These are phyloP conservation scores for Tachysurus fulvidraco DNA, from an alignment of 2,113 vertebrate genomes.

Conservation along the genomic window DNA sequence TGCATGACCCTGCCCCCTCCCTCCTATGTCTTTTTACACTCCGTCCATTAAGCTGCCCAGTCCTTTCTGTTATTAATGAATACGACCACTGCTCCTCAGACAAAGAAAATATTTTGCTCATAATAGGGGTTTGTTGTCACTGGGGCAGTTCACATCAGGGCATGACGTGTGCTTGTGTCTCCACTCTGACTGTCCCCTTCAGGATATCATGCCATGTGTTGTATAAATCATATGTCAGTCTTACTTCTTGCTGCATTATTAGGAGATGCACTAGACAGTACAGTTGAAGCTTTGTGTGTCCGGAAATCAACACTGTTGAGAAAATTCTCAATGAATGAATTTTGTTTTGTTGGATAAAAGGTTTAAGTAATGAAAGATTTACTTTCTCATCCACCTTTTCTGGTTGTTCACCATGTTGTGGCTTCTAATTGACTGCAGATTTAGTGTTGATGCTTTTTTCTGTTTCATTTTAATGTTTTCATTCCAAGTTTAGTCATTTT, in stretches of 20 bases:
- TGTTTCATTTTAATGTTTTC: not conserved
- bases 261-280: not conserved
- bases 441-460: not conserved
- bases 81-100: constrained; percentile 29
- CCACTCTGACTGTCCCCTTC: constrained; percentile 18
- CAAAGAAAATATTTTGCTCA: constrained; percentile 49
- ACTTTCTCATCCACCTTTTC: not conserved
- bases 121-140: not conserved
- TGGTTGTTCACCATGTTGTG: not conserved
- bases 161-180: constrained; percentile 12
- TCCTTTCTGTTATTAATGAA: constrained; percentile 38
- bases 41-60: constrained; percentile 33
- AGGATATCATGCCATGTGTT: not conserved
- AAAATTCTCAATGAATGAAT: not conserved
- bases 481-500: not conserved
- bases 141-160: constrained; percentile 67
- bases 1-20: not conserved
- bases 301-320: not conserved
- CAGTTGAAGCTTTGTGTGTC: not conserved
- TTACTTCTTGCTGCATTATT: not conserved
- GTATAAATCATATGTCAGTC: not conserved
- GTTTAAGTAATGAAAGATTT: not conserved
- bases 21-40: constrained; percentile 44
- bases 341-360: not conserved
- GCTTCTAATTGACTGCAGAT: not conserved